A percentile compares a stretch with the other conserved stretches of the same genome.
Evolutionary conservation across 2,888 invertebrate species (phyloP).

Genomic region (Sipunculus nudus): DNA sequence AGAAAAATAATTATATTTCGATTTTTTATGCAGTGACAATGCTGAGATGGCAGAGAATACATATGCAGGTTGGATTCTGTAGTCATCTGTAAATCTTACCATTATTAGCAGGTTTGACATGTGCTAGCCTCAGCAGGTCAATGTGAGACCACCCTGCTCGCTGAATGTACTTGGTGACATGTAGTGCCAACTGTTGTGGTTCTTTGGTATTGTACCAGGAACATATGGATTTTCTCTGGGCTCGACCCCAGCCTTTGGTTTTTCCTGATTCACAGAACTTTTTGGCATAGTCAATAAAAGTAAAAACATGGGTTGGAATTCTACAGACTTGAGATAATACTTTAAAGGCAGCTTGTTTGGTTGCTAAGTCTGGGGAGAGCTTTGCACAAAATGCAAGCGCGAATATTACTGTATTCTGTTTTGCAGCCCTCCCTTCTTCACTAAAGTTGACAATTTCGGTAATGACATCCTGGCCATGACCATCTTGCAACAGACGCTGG

Average conservation of each 20-base stretch:
- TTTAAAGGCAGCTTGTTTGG: conserved; percentile 72
- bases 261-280: conserved; percentile 60
- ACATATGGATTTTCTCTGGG: conserved; percentile 74
- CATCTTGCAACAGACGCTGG: conserved; percentile 49
- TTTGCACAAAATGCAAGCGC: conserved; percentile 74
- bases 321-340: conserved; percentile 72
- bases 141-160: conserved; percentile 78
- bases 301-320: conserved; percentile 74
- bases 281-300: conserved; percentile 73
- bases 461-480: conserved; percentile 54
- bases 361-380: conserved; percentile 58
- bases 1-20: too few relatives aligned
- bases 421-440: conserved; percentile 63
- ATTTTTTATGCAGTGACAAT: too few relatives aligned
- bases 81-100: too few relatives aligned
- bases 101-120: conserved; percentile 52
- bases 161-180: conserved; percentile 73
- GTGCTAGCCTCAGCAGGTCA: conserved; percentile 71
- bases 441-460: conserved; percentile 51
- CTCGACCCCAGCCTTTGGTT: conserved; percentile 72
- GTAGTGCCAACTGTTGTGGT: conserved; percentile 74
- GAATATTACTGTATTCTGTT: conserved; percentile 69
- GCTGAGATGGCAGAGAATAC: too few relatives aligned
- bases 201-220: conserved; percentile 76
- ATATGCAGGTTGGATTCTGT: too few relatives aligned